Percentiles rank a stretch among this genome's conserved stretches.
phyloP scores from a whole-genome alignment of 1,140 invertebrate genomes.

The Drosophila subpulchrella region DNA sequence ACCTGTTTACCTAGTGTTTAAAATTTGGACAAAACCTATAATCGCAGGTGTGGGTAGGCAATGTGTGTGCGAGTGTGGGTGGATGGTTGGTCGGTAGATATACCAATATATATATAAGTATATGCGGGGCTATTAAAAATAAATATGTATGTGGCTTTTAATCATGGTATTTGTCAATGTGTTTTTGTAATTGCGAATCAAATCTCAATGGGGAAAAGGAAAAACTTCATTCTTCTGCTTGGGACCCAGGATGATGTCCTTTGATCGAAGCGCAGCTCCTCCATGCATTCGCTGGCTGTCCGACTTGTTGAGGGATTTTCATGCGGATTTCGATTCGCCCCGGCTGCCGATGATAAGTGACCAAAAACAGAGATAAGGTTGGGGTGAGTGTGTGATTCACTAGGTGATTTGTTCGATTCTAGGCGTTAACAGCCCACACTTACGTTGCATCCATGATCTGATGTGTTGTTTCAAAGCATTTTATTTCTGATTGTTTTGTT shows the following conservation, averaged over 20 bases:
- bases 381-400: constrained; percentile 43
- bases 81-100: constrained; percentile 15
- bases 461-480: constrained; percentile 50
- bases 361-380: constrained; percentile 58
- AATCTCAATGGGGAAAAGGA: constrained; percentile 60
- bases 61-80: constrained; percentile 10
- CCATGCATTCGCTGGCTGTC: constrained; percentile 21
- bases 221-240: constrained; percentile 48
- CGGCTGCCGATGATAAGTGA: constrained; percentile 59
- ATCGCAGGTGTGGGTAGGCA: constrained; percentile 27
- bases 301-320: constrained; percentile 9
- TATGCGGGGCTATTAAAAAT: constrained; percentile 44
- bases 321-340: constrained; percentile 58
- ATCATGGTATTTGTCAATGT: constrained; percentile 57
- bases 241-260: constrained; percentile 30
- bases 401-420: neutral
- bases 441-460: constrained; percentile 46
- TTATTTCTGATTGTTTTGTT: constrained; percentile 47
- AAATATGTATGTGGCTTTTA: constrained; percentile 60
- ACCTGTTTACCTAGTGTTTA: constrained; percentile 63
- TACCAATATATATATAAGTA: constrained; percentile 8
- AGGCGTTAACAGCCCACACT: constrained; percentile 48
- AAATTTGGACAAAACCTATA: constrained; percentile 68
- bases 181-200: constrained; percentile 60
- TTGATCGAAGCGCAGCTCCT: constrained; percentile 13